A percentile compares a stretch with the other conserved stretches of the same genome.
phyloP scores from a whole-genome alignment of 1,140 invertebrate genomes.

The Antheraea pernyi region DNA sequence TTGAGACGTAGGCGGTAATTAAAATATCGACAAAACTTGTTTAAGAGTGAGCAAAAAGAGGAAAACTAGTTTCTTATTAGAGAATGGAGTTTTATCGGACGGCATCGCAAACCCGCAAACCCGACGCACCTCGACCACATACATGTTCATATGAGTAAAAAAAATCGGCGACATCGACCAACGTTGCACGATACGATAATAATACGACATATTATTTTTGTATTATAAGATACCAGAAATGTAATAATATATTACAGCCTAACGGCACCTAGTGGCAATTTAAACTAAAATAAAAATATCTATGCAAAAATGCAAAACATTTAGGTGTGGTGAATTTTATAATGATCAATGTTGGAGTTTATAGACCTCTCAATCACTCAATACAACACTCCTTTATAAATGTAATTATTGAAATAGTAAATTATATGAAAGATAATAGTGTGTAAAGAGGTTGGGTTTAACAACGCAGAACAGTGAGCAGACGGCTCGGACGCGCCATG shows the following conservation, averaged over 20 bases:
- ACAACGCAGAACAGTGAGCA: background rate
- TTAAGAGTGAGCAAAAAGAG: background rate
- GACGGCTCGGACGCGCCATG: background rate
- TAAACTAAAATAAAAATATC: too few species aligned
- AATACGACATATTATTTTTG: background rate
- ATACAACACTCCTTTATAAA: too few species aligned
- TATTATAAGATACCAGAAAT: too few species aligned
- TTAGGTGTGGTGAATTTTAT: too few species aligned
- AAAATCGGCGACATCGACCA: background rate
- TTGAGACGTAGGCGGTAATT: background rate
- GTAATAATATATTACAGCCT: too few species aligned
- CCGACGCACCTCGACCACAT: background rate
- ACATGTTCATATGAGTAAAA: too few species aligned
- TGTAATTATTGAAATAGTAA: background rate
- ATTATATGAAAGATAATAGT: background rate
- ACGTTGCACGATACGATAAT: background rate
- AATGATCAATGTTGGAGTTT: background rate
- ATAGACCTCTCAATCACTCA: background rate
- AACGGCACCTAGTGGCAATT: too few species aligned
- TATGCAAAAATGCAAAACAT: too few species aligned
- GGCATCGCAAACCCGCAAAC: background rate
- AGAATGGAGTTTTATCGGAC: background rate
- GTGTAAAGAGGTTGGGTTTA: background rate
- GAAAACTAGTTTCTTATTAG: background rate
- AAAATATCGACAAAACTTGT: background rate